phyloP scores from a whole-genome alignment of 2,888 invertebrate genomes.

The Tryphoninae sp. region DNA sequence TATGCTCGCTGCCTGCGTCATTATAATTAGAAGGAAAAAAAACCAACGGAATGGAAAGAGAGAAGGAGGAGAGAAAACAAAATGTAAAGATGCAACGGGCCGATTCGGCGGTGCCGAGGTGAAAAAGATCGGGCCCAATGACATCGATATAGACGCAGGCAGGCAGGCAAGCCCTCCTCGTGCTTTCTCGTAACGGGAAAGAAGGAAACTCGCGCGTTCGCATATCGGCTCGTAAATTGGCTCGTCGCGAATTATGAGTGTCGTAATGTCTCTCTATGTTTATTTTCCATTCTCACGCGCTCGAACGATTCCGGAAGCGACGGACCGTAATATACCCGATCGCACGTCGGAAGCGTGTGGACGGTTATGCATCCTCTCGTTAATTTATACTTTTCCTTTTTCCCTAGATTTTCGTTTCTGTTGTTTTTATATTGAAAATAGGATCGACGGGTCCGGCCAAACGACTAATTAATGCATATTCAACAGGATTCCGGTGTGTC shows the following conservation, averaged over 20 bases:
- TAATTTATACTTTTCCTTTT: conserved; percentile 10
- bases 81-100: conserved; percentile 25
- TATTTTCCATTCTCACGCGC: conserved; percentile 11
- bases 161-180: neutral
- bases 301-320: conserved; percentile 28
- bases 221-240: neutral
- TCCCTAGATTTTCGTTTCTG: neutral
- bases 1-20: conserved; percentile 71
- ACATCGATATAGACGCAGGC: conserved; percentile 11
- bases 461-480: conserved; percentile 57
- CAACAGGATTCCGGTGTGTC: conserved; percentile 56
- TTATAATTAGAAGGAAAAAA: conserved; percentile 63
- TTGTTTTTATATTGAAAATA: conserved; percentile 34
- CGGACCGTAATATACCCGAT: neutral
- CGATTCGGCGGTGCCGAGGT: conserved; percentile 33
- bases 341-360: conserved; percentile 36
- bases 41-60: conserved; percentile 8
- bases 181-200: neutral
- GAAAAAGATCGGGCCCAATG: conserved; percentile 54
- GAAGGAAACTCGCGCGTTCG: neutral
- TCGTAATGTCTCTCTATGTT: conserved; percentile 17
- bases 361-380: conserved; percentile 23
- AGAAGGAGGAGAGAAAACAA: conserved; percentile 4
- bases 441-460: conserved; percentile 25
- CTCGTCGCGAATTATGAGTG: conserved; percentile 18